Base-by-base conservation (phyloP, 2,888 invertebrate genomes). In the Pollenia griseotomentosa region DNA sequence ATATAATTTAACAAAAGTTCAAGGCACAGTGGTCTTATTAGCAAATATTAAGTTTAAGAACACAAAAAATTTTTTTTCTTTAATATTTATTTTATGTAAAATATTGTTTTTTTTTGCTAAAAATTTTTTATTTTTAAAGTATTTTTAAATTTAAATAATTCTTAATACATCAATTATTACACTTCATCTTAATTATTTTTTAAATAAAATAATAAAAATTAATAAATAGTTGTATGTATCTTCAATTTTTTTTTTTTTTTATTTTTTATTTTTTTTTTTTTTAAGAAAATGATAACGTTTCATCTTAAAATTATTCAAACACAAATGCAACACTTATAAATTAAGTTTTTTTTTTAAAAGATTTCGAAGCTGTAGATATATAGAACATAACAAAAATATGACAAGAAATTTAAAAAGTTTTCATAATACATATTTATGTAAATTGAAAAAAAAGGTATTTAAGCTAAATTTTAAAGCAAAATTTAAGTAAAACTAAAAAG, bases 291-390 rank as follows among this genome's bases (percentile, higher is more conserved):
- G 77, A 86, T 75, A 83, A 86, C 70, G 16, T 55, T 23, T 53
- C 16, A 19, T 59, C 83, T 83, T 83, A 83, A 83, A 83, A 77
- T 55, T 83, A 83, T 33, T 77, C 63, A 77, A 83, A 83, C 77
- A 77, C 70, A 83, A 83, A 83, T 73, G 86, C 86, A 86, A 86
- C 80, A 83, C 86, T 87, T 87, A 86, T 71, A 74, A 57, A 61
- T 70, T 83, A 75, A 68, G 33, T 81, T 63, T 63, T 33, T 55
- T n/a, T 40, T 40, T 61, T 68, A 40, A 53, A 40, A 57, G 48
- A 70, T 70, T 77, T 63, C 48, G 59, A 75, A 48, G 59, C 68
- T 70, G 46, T 33, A 33, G 12, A 14, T 73, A 55, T 55, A 78
- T 51, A 65, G 42, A 53, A 40, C 68, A n/a, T 51, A 63, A 42